These are phyloP conservation scores for Pangasius larnaudii DNA, from an alignment of 2,797 vertebrate species.

Conservation along the genomic window DNA sequence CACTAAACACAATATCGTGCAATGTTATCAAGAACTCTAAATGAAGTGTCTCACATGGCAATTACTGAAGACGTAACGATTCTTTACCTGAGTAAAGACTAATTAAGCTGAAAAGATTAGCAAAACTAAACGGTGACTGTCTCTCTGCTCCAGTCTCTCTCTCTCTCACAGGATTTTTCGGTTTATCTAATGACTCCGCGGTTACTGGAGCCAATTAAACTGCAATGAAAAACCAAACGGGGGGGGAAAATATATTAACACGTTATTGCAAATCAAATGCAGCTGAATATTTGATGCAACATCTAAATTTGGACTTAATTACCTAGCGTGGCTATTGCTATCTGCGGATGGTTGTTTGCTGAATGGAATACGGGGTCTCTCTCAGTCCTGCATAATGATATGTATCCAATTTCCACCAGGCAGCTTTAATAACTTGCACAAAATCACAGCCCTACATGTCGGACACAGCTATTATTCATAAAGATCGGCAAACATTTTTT, in stretches of 20 bases:
- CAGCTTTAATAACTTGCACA: not conserved
- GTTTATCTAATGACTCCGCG: slow-evolving; percentile 14
- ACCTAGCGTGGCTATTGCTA: not conserved
- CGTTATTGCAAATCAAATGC: not conserved
- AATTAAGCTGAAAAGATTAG: slow-evolving; percentile 20
- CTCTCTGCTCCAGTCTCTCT: not conserved
- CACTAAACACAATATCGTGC: not conserved
- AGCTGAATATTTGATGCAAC: not conserved
- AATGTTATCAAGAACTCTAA: not conserved
- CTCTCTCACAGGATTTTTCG: not conserved
- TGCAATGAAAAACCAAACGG: not conserved
- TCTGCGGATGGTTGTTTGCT: not conserved
- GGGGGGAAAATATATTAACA: not conserved
- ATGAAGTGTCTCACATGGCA: not conserved
- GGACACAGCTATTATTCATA: not conserved
- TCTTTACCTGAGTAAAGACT: slow-evolving; percentile 23
- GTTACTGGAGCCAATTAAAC: not conserved
- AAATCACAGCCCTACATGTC: not conserved
- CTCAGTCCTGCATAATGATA: slow-evolving; percentile 11
- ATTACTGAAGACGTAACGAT: not conserved
- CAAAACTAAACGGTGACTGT: slow-evolving; percentile 37
- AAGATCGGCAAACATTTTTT: not conserved
- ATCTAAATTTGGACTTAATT: slow-evolving; percentile 26
- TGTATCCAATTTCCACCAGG: not conserved
- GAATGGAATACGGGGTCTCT: not conserved